Base-by-base conservation (phyloP, 2,888 invertebrate genomes). In the Pachycephus smyrnensis region DNA sequence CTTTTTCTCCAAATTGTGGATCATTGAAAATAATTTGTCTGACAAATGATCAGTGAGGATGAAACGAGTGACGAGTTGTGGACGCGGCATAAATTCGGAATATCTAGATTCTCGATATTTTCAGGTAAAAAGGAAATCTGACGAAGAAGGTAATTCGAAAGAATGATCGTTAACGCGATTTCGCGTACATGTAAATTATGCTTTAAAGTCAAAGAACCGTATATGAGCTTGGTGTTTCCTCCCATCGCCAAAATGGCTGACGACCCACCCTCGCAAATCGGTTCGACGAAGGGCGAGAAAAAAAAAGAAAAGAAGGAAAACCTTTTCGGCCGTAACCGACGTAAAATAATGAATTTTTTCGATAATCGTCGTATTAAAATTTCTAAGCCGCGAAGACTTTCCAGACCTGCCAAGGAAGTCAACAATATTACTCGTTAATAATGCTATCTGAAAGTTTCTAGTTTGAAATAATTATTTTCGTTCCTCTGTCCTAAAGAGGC, bases 381-480 rank as follows among this genome's bases (percentile, higher is more conserved):
- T 86, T 81, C 81, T 31, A 82, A 82, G 84, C 76, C 83, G 81
- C 86, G 9, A 55, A 55, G 15, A n/a, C 55, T 9, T 9, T 79
- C 85, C 78, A 82, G 80, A 36, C 75, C 75, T 40, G 80, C 85
- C 87, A 55, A 55, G 84, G 82, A 87, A 88, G 85, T 85, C 85
- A 86, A 86, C 81, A 79, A 83, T 85, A 82, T 82, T 80, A 83
- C 73, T 83, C 82, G 81, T 86, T 40, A 55, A 15, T 23, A 87
- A 86, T 80, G 76, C 85, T 83, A 86, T 79, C 76, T 82, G 84
- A 82, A 84, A 81, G 78, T 80, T 36, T 81, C 81, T 83, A 84
- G 82, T 85, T 55, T 83, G 84, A 86, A 88, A 86, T 86, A 85
- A 87, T 87, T 78, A 79, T 86, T n/a, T n/a, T 76, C 79, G 75